These are phyloP conservation scores for Drosophila seclusa DNA, from an alignment of 2,888 invertebrate species.

Conservation along the genomic window DNA sequence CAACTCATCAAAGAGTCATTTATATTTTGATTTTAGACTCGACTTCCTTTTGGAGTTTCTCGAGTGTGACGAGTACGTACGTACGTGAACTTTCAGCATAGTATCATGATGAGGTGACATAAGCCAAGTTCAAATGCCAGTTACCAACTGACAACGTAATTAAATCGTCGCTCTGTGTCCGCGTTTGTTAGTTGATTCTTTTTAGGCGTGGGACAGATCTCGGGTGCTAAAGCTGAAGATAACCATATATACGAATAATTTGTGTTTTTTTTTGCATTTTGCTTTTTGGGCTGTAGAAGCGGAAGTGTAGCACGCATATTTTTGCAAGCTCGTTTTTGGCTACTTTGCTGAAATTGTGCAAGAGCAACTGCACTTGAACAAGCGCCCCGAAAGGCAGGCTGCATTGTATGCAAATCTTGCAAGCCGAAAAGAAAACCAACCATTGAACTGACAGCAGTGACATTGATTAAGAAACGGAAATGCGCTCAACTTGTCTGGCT, in stretches of 20 bases:
- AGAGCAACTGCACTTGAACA: slow-evolving; percentile 69
- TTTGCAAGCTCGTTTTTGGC: slow-evolving; percentile 28
- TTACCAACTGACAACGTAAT: slow-evolving; percentile 47
- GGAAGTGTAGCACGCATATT: slow-evolving; percentile 51
- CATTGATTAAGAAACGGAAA: slow-evolving; percentile 79
- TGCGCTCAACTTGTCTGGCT: slow-evolving; percentile 65
- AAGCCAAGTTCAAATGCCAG: slow-evolving; percentile 75
- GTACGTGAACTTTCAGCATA: slow-evolving; percentile 59
- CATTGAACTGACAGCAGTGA: slow-evolving; percentile 70
- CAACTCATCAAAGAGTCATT: slow-evolving; percentile 71
- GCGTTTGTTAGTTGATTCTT: slow-evolving; percentile 57
- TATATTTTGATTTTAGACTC: slow-evolving; percentile 57
- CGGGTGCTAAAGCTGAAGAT: slow-evolving; percentile 40
- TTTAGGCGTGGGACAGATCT: slow-evolving; percentile 74
- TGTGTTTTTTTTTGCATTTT: neutral
- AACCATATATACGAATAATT: slow-evolving; percentile 28
- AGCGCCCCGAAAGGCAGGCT: slow-evolving; percentile 39
- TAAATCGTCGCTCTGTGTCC: slow-evolving; percentile 51
- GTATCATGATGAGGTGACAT: slow-evolving; percentile 66
- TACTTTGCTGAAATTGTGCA: slow-evolving; percentile 61
- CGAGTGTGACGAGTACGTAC: slow-evolving; percentile 74
- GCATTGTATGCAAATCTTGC: slow-evolving; percentile 72
- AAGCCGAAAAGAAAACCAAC: slow-evolving; percentile 55
- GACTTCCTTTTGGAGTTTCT: slow-evolving; percentile 69
- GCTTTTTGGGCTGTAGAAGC: slow-evolving; percentile 31